Evolutionary conservation across 2,888 invertebrate genomes (phyloP).

Genomic region (Thelaira solivaga): DNA sequence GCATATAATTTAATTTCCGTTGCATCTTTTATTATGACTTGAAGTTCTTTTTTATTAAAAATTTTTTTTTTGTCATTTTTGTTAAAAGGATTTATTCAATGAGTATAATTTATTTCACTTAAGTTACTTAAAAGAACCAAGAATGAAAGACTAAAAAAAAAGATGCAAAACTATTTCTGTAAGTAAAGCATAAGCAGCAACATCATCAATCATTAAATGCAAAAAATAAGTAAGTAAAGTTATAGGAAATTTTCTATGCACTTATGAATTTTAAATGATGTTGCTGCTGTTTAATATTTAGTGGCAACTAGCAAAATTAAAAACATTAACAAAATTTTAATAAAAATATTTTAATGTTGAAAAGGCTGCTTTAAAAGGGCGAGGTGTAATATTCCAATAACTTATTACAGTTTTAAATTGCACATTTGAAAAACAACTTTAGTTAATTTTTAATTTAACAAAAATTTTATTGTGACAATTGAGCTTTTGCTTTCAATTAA

Average conservation of each 20-base stretch:
- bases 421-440: too few species aligned
- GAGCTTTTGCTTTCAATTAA: too few species aligned
- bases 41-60: constrained; percentile 19
- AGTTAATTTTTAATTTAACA: too few species aligned
- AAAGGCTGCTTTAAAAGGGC: too few species aligned
- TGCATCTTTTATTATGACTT: constrained; percentile 38
- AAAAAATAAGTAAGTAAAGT: background rate
- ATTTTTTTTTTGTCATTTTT: constrained; percentile 12
- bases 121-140: background rate
- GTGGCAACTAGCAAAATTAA: background rate
- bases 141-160: background rate
- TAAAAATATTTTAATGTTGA: constrained; percentile 5
- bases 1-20: constrained; percentile 28
- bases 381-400: too few species aligned
- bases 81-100: constrained; percentile 3
- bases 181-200: constrained; percentile 40
- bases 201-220: constrained; percentile 52
- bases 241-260: background rate
- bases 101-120: constrained; percentile 29
- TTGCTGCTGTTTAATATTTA: background rate
- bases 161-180: constrained; percentile 37
- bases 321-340: background rate
- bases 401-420: too few species aligned
- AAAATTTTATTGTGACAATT: too few species aligned
- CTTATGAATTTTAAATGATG: constrained; percentile 57